Percentiles rank a stretch among this genome's conserved stretches.
phyloP scores from a whole-genome alignment of 2,113 vertebrate genomes.

The Rousettus leschenaultii region DNA sequence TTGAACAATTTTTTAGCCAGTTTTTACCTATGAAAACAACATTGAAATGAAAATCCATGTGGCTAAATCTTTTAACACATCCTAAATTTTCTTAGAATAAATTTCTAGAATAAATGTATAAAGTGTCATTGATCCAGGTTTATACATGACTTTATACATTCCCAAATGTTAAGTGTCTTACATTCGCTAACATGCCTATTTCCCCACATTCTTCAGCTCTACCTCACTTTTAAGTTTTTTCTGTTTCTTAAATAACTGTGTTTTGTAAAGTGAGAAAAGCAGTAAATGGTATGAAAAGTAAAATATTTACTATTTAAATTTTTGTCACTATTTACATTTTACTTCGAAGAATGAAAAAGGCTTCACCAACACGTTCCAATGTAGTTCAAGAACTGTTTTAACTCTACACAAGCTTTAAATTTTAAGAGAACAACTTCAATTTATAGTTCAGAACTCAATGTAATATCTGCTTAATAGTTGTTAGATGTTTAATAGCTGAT shows the following conservation, averaged over 20 bases:
- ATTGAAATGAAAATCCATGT: not conserved
- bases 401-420: not conserved
- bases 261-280: conserved; percentile 2
- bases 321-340: not conserved
- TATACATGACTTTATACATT: not conserved
- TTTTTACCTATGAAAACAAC: conserved; percentile 18
- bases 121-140: too few relatives aligned
- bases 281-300: not conserved
- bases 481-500: not conserved
- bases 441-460: not conserved
- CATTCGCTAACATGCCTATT: not conserved
- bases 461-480: not conserved
- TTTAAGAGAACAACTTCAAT: not conserved
- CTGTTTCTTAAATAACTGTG: not conserved
- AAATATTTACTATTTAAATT: not conserved
- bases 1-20: not conserved
- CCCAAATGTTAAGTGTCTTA: not conserved
- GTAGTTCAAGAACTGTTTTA: not conserved
- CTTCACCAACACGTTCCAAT: not conserved
- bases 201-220: not conserved
- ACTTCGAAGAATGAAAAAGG: not conserved
- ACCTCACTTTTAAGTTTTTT: not conserved
- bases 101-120: too few relatives aligned
- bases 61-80: not conserved
- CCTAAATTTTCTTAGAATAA: not conserved